phyloP scores from a whole-genome alignment of 2,888 invertebrate genomes.

The Dynastes grantii region DNA sequence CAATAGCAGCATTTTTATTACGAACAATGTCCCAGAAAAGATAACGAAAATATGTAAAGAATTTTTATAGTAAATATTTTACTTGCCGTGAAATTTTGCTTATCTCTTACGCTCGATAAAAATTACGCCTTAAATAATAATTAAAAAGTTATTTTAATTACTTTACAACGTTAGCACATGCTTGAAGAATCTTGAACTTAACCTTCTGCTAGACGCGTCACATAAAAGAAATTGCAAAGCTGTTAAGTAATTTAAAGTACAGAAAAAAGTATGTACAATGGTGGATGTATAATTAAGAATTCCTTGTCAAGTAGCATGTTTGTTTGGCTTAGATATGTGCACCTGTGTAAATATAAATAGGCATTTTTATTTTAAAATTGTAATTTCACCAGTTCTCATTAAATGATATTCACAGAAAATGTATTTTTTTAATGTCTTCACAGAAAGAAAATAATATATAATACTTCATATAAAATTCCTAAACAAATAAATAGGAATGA shows the following conservation, averaged over 20 bases:
- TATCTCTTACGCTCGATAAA: conserved; percentile 14
- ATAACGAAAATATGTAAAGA: conserved; percentile 28
- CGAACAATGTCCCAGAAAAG: conserved; percentile 9
- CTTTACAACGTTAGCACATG: conserved; percentile 7
- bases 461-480: background rate
- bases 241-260: background rate
- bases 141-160: conserved; percentile 36
- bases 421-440: no score
- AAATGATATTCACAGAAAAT: no score
- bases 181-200: conserved; percentile 8
- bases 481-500: background rate
- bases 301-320: background rate
- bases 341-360: background rate
- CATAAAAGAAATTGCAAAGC: background rate
- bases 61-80: conserved; percentile 28
- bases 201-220: background rate
- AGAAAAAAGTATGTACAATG: no score
- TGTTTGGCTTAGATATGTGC: background rate
- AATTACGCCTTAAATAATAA: conserved; percentile 34
- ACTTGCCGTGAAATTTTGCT: conserved; percentile 2
- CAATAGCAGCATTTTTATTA: conserved; percentile 1
- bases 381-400: background rate
- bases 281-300: background rate
- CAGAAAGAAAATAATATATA: no score
- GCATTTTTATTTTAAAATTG: background rate